Evolutionary conservation across 2,113 vertebrate species (phyloP).

Genomic region (Istiophorus platypterus): DNA sequence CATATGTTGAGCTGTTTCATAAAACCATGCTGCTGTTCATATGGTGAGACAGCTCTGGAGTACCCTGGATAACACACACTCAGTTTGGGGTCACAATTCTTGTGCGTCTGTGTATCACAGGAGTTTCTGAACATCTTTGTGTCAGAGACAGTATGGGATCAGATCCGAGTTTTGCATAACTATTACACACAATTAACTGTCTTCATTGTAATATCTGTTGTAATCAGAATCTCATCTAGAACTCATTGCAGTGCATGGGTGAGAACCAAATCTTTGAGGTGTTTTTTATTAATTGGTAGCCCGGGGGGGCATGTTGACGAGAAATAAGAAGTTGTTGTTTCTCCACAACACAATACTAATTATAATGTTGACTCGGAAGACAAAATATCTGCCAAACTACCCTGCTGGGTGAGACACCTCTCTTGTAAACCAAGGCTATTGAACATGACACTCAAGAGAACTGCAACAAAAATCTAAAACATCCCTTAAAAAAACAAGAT

Average conservation of each 20-base stretch:
- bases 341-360: slow-evolving; percentile 73
- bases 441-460: slow-evolving; percentile 80
- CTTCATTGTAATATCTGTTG: slow-evolving; percentile 26
- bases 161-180: slow-evolving; percentile 8
- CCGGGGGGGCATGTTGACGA: slow-evolving; percentile 65
- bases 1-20: slow-evolving; percentile 34
- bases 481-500: slow-evolving; percentile 11
- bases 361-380: slow-evolving; percentile 71
- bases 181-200: slow-evolving; percentile 19
- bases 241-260: slow-evolving; percentile 44
- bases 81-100: background rate
- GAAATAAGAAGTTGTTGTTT: slow-evolving; percentile 73
- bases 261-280: slow-evolving; percentile 70
- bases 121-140: slow-evolving; percentile 11
- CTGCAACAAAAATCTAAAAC: slow-evolving; percentile 30
- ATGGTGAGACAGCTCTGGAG: slow-evolving; percentile 9
- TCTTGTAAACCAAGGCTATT: slow-evolving; percentile 65
- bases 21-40: slow-evolving; percentile 43
- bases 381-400: slow-evolving; percentile 62
- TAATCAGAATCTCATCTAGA: slow-evolving; percentile 62
- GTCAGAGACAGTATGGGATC: slow-evolving; percentile 14
- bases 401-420: slow-evolving; percentile 58
- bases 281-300: slow-evolving; percentile 78
- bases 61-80: background rate
- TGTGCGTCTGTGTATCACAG: background rate